Percentiles rank a stretch among this genome's conserved stretches.
Conservation (phyloP, 2,888 invertebrate genomes). For the Morpho deidamia region DNA sequence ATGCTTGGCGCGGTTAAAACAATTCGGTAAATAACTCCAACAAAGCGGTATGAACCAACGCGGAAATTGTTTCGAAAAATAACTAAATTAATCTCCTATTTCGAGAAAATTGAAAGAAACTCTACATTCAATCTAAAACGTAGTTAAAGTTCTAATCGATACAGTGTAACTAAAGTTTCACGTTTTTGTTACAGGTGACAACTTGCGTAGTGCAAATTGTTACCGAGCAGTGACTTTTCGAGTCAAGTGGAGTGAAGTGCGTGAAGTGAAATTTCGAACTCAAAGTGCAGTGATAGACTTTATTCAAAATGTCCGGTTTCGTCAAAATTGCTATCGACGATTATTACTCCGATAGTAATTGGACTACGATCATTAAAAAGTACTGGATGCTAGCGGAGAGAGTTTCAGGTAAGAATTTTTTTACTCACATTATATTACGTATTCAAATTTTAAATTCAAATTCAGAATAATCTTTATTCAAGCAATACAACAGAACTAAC, state of each 20-base stretch:
- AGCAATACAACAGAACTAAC: too few relatives aligned
- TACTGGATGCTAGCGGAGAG: constrained; percentile 85
- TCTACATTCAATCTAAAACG: too few relatives aligned
- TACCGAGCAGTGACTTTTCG: constrained; percentile 40
- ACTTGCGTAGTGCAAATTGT: constrained; percentile 59
- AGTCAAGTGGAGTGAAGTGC: constrained; percentile 50
- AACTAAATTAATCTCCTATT: neutral
- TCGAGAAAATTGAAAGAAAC: neutral
- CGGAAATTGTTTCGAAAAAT: neutral
- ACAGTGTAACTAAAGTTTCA: neutral
- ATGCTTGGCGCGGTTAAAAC: constrained; percentile 29
- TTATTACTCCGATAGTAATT: constrained; percentile 80
- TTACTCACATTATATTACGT: too few relatives aligned
- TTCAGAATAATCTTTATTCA: too few relatives aligned
- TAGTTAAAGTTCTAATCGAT: too few relatives aligned
- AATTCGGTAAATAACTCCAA: constrained; percentile 30
- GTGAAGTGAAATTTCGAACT: constrained; percentile 37
- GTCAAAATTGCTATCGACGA: constrained; percentile 83
- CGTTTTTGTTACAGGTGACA: constrained; percentile 61
- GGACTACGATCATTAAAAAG: constrained; percentile 81
- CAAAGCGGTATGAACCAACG: too few relatives aligned
- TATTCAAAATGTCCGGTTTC: constrained; percentile 78
- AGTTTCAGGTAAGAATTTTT: constrained; percentile 80
- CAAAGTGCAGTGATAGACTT: constrained; percentile 26
- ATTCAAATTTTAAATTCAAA: too few relatives aligned